Base-by-base conservation (phyloP, 1,140 invertebrate species). In the Kradibia gibbosae region DNA sequence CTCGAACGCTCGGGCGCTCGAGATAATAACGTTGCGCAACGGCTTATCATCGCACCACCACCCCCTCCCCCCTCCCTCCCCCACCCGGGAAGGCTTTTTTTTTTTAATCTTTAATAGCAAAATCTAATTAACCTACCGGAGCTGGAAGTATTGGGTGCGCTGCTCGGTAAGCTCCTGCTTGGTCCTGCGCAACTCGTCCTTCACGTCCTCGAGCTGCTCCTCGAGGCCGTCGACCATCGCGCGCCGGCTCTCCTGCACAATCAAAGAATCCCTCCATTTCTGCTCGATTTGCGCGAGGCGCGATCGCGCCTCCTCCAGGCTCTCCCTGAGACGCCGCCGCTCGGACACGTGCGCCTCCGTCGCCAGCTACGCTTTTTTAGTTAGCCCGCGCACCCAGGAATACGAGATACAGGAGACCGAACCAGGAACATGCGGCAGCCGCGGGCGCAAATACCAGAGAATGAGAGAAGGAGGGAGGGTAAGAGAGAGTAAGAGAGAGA, bases 291-390 rank as follows among this genome's bases (percentile, higher is more conserved):
- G 85, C 42, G 87, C 87, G 57, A 91, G 84, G n/a, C 88, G 86
- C 20, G 82, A 85, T 85, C 91, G 90, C 62, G 86, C 60, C 7
- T 91, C 90, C 36, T 53, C 78, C 50, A 90, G 78, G 67, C 78
- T 88, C 84, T 89, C 86, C 75, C 84, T 88, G 5, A 91, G 83
- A 60, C 86, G 86, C 75, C 86, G 85, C 42, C 89, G 89, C 79
- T 93, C 93, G 50, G 85, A 87, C 28, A 92, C 88, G 60, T 93
- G 92, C 28, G 91, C 86, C 82, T 93, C 93, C 45, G 91, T 92
- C 50, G 92, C 91, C 80, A 93, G 91, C 92, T 93, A 85, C 42
- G 28, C 50, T 67, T 78, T 78, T 77, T 45, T 17, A 34, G 60
- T 70, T n/a, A 11, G 42, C 36, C n/a, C 25, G 17, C 70, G 25